Percentiles rank a stretch among this genome's conserved stretches.
Evolutionary conservation across 23 tunicate genomes (phyloP).

Genomic region (Corella eumyota): DNA sequence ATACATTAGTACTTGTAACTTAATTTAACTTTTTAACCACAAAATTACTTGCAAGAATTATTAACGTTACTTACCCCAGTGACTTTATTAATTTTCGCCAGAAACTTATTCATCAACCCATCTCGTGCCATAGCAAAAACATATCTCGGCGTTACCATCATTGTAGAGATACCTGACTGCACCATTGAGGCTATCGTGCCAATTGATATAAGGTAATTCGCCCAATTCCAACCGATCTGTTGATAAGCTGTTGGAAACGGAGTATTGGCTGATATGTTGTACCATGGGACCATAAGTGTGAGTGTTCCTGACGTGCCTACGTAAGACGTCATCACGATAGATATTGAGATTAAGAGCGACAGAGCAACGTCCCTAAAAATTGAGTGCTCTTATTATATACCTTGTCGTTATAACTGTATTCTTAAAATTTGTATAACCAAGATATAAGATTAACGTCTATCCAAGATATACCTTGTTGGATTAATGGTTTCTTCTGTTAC

Average conservation of each 20-base stretch:
- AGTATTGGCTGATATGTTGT: constrained; percentile 17
- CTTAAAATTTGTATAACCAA: neutral
- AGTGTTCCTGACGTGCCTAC: constrained; percentile 56
- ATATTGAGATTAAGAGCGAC: constrained; percentile 32
- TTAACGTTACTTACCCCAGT: constrained; percentile 35
- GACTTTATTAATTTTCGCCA: constrained; percentile 33
- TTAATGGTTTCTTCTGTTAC: constrained; percentile 67
- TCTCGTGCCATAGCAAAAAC: constrained; percentile 66
- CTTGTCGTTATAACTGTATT: neutral
- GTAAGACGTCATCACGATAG: constrained; percentile 33
- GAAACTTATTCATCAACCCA: constrained; percentile 32
- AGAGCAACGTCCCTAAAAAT: constrained; percentile 59
- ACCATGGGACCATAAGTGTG: constrained; percentile 72
- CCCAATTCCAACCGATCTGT: constrained; percentile 38
- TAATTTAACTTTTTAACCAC: no score
- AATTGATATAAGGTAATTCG: constrained; percentile 50
- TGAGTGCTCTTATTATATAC: neutral
- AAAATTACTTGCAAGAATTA: neutral
- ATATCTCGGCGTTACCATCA: constrained; percentile 50
- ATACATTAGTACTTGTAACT: no score
- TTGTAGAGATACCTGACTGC: constrained; percentile 13
- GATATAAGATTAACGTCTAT: neutral
- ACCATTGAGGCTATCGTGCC: constrained; percentile 61
- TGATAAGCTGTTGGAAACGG: constrained; percentile 61
- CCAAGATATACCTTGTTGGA: constrained; percentile 28